Evolutionary conservation across 2,113 vertebrate species (phyloP).

Genomic region (Ailurus styani): DNA sequence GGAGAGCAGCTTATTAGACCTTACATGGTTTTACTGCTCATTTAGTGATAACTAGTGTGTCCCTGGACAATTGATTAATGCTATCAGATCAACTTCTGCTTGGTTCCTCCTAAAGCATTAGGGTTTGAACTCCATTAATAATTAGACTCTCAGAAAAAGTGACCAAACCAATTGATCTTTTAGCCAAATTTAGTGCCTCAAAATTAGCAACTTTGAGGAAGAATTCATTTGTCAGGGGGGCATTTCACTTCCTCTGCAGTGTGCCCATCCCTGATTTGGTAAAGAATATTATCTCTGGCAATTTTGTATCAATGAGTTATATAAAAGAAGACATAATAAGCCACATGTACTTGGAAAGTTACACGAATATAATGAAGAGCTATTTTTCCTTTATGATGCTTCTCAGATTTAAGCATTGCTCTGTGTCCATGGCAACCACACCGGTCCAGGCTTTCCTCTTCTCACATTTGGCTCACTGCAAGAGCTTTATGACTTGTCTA

Average conservation of each 20-base stretch:
- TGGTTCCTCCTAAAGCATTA: background rate
- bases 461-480: background rate
- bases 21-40: background rate
- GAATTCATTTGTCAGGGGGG: background rate
- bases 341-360: background rate
- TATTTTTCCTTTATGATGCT: background rate
- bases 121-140: background rate
- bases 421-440: background rate
- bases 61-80: background rate
- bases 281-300: background rate
- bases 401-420: background rate
- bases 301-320: background rate
- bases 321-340: background rate
- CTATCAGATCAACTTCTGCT: background rate
- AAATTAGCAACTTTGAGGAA: background rate
- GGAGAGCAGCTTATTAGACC: background rate
- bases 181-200: background rate
- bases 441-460: background rate
- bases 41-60: background rate
- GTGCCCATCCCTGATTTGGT: background rate
- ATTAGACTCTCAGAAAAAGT: background rate
- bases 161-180: background rate
- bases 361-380: background rate
- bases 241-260: background rate
- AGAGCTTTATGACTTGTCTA: background rate